Conservation (phyloP, 2,888 invertebrate species). For the Drosophila nr. perissopoda region DNA sequence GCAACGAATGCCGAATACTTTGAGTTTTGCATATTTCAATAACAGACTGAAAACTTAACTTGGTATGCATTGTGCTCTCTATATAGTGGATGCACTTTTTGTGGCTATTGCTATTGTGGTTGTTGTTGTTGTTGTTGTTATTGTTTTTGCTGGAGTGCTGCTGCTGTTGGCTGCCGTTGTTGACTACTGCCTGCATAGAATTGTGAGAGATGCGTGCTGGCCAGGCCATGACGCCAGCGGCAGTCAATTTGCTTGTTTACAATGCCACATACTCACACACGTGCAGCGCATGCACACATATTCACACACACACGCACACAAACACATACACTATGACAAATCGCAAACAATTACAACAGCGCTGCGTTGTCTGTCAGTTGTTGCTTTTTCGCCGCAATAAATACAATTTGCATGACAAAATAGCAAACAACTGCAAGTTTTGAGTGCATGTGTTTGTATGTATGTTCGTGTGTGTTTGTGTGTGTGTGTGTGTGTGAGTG, state of each 20-base stretch:
- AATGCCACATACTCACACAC: slow-evolving; percentile 36
- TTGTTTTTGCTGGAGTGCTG: slow-evolving; percentile 12
- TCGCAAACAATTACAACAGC: slow-evolving; percentile 73
- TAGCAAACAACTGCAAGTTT: slow-evolving; percentile 77
- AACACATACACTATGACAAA: slow-evolving; percentile 62
- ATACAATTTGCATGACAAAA: slow-evolving; percentile 80
- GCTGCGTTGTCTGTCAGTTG: slow-evolving; percentile 56
- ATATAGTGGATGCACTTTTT: slow-evolving; percentile 2
- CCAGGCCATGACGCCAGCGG: slow-evolving; percentile 51
- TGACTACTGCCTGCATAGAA: slow-evolving; percentile 30
- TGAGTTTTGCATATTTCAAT: slow-evolving; percentile 39
- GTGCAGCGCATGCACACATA: slow-evolving; percentile 6
- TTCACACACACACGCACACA: slow-evolving; percentile 12
- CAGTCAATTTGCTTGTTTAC: slow-evolving; percentile 78
- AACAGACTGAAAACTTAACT: slow-evolving; percentile 38
- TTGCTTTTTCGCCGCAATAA: slow-evolving; percentile 76
- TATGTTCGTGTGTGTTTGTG: slow-evolving; percentile 10
- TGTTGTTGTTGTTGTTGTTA: slow-evolving; percentile 6
- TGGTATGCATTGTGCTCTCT: slow-evolving; percentile 19
- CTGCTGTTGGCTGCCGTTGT: slow-evolving; percentile 17
- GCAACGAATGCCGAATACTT: not conserved
- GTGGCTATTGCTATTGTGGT: slow-evolving; percentile 15
- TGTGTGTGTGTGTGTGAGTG: slow-evolving; percentile 20
- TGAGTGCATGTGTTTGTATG: slow-evolving; percentile 20
- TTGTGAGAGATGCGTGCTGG: slow-evolving; percentile 44